Evolutionary conservation across 2,888 invertebrate genomes (phyloP).

Genomic region (Euzophera pinguis): DNA sequence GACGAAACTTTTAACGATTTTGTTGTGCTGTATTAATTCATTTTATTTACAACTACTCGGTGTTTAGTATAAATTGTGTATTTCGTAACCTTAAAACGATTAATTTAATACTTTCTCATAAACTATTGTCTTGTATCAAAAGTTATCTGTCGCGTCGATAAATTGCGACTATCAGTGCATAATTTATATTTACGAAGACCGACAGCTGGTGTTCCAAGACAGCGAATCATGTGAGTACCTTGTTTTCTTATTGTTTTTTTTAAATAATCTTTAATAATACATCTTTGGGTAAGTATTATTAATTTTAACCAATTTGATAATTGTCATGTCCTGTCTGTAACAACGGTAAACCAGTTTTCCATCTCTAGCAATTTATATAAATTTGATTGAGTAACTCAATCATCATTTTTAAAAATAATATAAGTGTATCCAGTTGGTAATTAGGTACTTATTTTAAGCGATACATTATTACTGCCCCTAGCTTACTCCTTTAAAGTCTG

Average conservation of each 20-base stretch:
- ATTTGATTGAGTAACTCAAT: too few relatives aligned
- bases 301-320: too few relatives aligned
- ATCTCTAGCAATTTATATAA: too few relatives aligned
- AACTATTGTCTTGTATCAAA: not conserved
- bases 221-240: slow-evolving; percentile 8
- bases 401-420: too few relatives aligned
- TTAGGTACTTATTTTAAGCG: too few relatives aligned
- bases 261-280: too few relatives aligned
- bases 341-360: too few relatives aligned
- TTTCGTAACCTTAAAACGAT: not conserved
- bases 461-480: too few relatives aligned
- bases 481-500: too few relatives aligned
- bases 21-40: not conserved
- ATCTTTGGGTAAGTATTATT: not conserved
- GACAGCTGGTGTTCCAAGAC: not conserved
- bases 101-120: not conserved
- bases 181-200: slow-evolving; percentile 13
- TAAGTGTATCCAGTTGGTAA: too few relatives aligned
- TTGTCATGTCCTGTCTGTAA: too few relatives aligned
- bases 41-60: not conserved
- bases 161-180: not conserved
- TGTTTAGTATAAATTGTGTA: not conserved
- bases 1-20: slow-evolving; percentile 1
- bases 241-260: not conserved
- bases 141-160: not conserved